A percentile compares a stretch with the other conserved stretches of the same genome.
Conservation (phyloP, 2,113 vertebrate genomes). For the Onychostruthus taczanowskii region DNA sequence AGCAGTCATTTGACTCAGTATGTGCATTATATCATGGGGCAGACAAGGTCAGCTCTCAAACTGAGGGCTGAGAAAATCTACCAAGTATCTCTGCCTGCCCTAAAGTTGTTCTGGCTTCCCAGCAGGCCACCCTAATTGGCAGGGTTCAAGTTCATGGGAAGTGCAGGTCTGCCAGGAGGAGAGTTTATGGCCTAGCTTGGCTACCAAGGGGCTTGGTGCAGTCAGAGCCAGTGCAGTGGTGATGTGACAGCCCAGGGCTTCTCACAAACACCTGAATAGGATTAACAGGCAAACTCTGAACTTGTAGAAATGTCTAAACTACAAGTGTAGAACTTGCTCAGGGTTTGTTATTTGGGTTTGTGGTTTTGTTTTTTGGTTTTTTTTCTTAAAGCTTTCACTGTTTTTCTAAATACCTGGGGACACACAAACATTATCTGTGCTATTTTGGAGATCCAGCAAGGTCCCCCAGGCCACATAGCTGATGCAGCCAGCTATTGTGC, state of each 20-base stretch:
- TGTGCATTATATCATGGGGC: not conserved
- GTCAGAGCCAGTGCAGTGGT: not conserved
- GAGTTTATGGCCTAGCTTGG: not conserved
- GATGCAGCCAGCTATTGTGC: not conserved
- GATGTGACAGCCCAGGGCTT: not conserved
- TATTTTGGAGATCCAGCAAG: not conserved
- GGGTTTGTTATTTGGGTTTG: not conserved
- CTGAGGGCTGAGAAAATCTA: not conserved
- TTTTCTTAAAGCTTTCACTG: not conserved
- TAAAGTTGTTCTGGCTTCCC: not conserved
- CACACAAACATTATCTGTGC: not conserved
- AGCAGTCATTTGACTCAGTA: not conserved
- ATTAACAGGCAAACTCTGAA: not conserved
- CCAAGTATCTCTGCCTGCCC: not conserved
- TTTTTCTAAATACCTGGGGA: not conserved
- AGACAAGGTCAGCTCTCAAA: not conserved
- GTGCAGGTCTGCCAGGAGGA: not conserved
- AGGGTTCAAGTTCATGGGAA: not conserved
- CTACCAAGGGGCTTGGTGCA: not conserved
- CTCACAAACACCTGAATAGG: not conserved
- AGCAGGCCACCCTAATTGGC: not conserved
- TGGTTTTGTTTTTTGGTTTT: too few species aligned
- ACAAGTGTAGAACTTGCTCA: not conserved
- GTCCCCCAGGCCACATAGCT: not conserved
- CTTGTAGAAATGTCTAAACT: not conserved